Conservation (phyloP, 23 tunicate species). For the Halocynthia aurantium region DNA sequence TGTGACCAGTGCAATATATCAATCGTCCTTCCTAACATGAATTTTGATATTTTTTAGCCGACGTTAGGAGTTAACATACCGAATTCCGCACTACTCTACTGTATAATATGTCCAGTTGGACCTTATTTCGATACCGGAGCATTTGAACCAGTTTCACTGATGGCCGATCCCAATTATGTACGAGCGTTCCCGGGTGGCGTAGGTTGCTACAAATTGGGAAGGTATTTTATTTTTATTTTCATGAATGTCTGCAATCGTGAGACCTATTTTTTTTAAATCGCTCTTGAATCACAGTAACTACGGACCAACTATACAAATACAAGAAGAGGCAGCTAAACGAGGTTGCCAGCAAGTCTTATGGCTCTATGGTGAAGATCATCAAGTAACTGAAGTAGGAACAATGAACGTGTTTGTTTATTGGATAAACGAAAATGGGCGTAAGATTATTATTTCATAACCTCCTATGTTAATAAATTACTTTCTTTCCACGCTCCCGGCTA, state of each 20-base stretch:
- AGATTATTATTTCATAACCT: background rate
- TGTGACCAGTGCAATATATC: background rate
- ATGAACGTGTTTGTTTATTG: conserved; percentile 95
- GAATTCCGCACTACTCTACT: conserved; percentile 64
- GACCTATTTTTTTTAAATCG: background rate
- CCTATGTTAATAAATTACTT: too few relatives aligned
- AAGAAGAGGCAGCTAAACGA: conserved; percentile 62
- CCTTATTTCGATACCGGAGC: conserved; percentile 95
- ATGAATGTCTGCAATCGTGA: background rate
- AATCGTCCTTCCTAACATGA: background rate
- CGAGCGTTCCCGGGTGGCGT: conserved; percentile 92
- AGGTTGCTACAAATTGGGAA: conserved; percentile 93
- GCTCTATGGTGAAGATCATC: conserved; percentile 82
- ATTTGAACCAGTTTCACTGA: conserved; percentile 89
- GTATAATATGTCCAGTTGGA: conserved; percentile 93
- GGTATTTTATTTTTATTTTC: conserved; percentile 26
- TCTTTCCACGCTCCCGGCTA: too few relatives aligned
- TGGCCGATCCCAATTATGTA: conserved; percentile 87
- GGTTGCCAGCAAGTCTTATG: conserved; percentile 96
- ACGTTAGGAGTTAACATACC: conserved; percentile 83
- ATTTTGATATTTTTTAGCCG: conserved; percentile 44
- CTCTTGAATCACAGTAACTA: conserved; percentile 51
- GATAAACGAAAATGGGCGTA: conserved; percentile 96
- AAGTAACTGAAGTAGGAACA: conserved; percentile 98
- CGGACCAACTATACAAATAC: conserved; percentile 87